Evolutionary conservation across 1,140 invertebrate genomes (phyloP).

Genomic region (Varroa destructor): DNA sequence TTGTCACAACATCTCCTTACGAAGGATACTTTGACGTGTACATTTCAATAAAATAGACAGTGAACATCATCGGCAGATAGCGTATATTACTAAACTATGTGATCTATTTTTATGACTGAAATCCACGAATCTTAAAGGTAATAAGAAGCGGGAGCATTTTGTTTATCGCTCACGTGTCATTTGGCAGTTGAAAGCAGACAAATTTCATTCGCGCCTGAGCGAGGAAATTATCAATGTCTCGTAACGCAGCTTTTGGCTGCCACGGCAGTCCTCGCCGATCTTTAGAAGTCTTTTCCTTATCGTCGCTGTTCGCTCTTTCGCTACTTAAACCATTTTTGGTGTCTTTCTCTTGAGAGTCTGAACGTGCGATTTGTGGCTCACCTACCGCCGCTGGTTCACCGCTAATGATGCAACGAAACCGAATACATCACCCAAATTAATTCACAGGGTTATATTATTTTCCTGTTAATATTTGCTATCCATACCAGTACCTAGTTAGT

Average conservation of each 20-base stretch:
- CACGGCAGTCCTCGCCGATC: constrained; percentile 58
- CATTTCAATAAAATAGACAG: no score
- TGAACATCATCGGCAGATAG: no score
- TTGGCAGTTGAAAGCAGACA: constrained; percentile 74
- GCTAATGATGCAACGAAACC: no score
- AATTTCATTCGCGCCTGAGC: constrained; percentile 84
- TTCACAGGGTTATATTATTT: no score
- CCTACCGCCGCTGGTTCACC: constrained; percentile 29
- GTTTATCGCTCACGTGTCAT: constrained; percentile 37
- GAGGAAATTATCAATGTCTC: constrained; percentile 78
- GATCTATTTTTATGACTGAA: no score
- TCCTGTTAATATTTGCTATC: no score
- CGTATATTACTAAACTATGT: no score
- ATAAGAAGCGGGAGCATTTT: constrained; percentile 28
- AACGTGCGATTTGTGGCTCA: constrained; percentile 6
- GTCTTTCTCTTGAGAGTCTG: constrained; percentile 32
- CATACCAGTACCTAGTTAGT: no score
- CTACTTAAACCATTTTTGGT: constrained; percentile 22
- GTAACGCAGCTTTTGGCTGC: constrained; percentile 87
- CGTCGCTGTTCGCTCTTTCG: background rate
- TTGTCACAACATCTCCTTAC: no score
- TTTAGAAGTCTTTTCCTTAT: background rate
- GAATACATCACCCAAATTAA: no score
- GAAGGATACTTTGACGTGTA: no score
- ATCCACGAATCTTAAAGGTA: no score